Conservation (phyloP, 1,140 invertebrate genomes). For the Rhagoletis zephyria region DNA sequence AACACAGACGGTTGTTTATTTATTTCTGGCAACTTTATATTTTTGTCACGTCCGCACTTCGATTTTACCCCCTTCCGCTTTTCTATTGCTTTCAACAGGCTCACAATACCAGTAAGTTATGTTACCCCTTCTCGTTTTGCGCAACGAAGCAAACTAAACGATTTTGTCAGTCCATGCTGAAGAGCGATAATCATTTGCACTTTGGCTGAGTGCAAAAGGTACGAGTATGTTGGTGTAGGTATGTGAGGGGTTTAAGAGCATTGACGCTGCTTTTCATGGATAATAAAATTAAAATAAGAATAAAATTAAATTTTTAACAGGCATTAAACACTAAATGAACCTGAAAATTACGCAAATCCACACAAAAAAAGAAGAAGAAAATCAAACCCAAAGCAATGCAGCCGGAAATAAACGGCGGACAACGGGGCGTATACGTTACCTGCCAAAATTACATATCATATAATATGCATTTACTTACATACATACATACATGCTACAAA, state of each 20-base stretch:
- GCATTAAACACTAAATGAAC: slow-evolving; percentile 72
- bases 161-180: background rate
- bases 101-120: background rate
- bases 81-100: background rate
- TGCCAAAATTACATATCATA: background rate
- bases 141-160: slow-evolving; percentile 7
- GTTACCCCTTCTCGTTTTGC: background rate
- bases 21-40: background rate
- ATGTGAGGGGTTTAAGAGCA: background rate
- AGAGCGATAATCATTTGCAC: background rate
- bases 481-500: too few species aligned
- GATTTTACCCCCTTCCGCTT: background rate
- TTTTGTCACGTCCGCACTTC: slow-evolving; percentile 31
- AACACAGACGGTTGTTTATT: background rate
- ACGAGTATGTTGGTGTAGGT: too few species aligned
- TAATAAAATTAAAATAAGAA: slow-evolving; percentile 70
- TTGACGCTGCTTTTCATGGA: slow-evolving; percentile 54
- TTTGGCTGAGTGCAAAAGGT: background rate
- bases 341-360: slow-evolving; percentile 72
- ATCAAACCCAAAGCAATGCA: background rate
- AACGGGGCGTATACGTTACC: background rate
- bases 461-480: too few species aligned
- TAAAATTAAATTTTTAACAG: slow-evolving; percentile 72
- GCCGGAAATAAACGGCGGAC: background rate
- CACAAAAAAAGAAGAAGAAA: slow-evolving; percentile 49